Evolutionary conservation across 2,797 vertebrate species (phyloP).

Genomic region (Cichlasoma orientale): DNA sequence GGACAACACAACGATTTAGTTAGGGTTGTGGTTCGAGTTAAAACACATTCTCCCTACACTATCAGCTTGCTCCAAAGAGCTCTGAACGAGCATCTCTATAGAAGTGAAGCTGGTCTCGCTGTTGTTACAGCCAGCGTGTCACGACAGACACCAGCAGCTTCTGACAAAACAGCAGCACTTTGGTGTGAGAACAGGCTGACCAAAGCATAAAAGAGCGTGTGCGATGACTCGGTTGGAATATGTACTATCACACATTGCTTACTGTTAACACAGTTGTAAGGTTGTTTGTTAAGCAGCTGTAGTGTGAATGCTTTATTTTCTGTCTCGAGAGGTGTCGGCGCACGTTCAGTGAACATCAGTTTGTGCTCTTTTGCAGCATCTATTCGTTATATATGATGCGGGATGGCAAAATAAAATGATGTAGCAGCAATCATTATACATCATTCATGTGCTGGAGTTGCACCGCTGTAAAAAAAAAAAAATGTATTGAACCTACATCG

Average conservation of each 20-base stretch:
- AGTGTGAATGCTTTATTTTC: conserved; percentile 48
- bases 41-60: background rate
- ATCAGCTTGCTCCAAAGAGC: no score
- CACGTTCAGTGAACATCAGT: background rate
- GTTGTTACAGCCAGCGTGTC: background rate
- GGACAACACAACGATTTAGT: background rate
- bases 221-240: conserved; percentile 9
- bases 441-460: background rate
- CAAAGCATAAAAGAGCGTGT: background rate
- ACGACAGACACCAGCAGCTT: background rate
- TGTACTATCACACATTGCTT: conserved; percentile 2
- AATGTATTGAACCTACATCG: background rate
- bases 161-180: background rate
- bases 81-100: background rate
- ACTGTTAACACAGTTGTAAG: conserved; percentile 20
- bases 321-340: conserved; percentile 12
- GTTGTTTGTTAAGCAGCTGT: conserved; percentile 34
- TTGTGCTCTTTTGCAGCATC: background rate
- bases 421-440: background rate
- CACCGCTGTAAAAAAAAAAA: background rate
- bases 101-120: background rate
- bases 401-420: background rate
- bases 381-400: background rate
- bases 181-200: background rate
- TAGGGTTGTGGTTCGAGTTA: background rate